Base-by-base conservation (phyloP, 2,888 invertebrate genomes). In the Ametastegia equiseti region DNA sequence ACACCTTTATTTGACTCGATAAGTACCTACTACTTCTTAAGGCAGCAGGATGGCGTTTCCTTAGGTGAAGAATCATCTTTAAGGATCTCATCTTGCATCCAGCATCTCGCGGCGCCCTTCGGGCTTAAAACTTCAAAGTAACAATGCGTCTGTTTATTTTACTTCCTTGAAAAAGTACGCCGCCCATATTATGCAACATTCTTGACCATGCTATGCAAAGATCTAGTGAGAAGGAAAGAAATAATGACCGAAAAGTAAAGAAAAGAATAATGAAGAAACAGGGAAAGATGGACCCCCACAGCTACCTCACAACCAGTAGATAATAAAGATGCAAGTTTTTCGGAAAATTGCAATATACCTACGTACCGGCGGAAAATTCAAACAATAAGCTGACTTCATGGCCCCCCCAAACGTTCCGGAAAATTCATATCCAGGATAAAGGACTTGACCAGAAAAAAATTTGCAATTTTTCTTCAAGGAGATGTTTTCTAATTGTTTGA, bases 1-100 rank as follows among this genome's bases (percentile, higher is more conserved):
- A 81, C 81, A 73, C 81, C 81, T 81, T 73, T 81, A 81, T 81
- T 77, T 81, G 81, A 81, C 81, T 81, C 81, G 75, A 71, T 81
- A 81, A 81, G 81, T 78, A 81, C 80, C n/a, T n/a, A 36, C 54
- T 60, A 30, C 60, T 33, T 39, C 80, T n/a, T n/a, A n/a, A n/a
- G n/a, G n/a, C n/a, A n/a, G n/a, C n/a, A n/a, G 36, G 36, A 30
- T 23, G 73, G 50, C 45, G 39, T 80, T 71, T n/a, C 30, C 13
- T 23, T 11, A 23, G 30, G 23, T 60, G 27, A 1, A 60, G 15
- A 13, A 60, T 27, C 60, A 5, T 15, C 60, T 60, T 30, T 60
- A 30, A n/a, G 65, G 15, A 15, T 50, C 50, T 60, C n/a, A 23
- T 23, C 30, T 6, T 30, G 9, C 19, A 15, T 30, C 11, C 27